Conservation (phyloP, 1,140 invertebrate genomes). For the Drosophila nigromelanica region DNA sequence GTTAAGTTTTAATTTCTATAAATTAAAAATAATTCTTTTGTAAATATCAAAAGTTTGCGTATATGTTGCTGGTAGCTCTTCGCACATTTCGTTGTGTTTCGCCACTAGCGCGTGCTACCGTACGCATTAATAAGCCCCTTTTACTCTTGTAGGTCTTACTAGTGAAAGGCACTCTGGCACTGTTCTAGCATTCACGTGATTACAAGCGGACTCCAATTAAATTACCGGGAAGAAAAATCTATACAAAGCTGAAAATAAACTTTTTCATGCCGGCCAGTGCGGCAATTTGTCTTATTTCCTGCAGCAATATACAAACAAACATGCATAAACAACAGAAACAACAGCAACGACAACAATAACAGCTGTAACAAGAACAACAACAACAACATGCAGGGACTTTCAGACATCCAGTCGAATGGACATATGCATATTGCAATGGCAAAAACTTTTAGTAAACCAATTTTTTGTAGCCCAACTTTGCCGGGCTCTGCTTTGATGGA, state of each 20-base stretch:
- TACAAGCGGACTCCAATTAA: slow-evolving; percentile 20
- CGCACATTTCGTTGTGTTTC: no score
- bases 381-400: slow-evolving; percentile 23
- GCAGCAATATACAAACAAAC: slow-evolving; percentile 46
- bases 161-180: no score
- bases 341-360: slow-evolving; percentile 9
- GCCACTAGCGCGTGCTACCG: no score
- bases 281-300: slow-evolving; percentile 63
- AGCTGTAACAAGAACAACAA: slow-evolving; percentile 7
- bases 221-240: slow-evolving; percentile 24
- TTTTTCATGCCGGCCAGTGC: slow-evolving; percentile 28
- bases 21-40: no score
- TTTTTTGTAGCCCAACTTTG: slow-evolving; percentile 44
- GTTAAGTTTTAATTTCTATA: no score
- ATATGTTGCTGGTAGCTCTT: no score
- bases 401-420: slow-evolving; percentile 31
- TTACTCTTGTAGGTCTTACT: background rate
- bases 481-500: slow-evolving; percentile 31
- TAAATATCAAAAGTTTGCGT: no score
- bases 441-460: slow-evolving; percentile 52
- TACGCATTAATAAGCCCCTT: no score
- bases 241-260: slow-evolving; percentile 27
- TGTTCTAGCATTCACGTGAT: background rate
- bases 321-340: slow-evolving; percentile 45
- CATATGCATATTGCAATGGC: slow-evolving; percentile 56